phyloP scores from a whole-genome alignment of 2,113 vertebrate species.

The Myrmecophaga tridactyla region DNA sequence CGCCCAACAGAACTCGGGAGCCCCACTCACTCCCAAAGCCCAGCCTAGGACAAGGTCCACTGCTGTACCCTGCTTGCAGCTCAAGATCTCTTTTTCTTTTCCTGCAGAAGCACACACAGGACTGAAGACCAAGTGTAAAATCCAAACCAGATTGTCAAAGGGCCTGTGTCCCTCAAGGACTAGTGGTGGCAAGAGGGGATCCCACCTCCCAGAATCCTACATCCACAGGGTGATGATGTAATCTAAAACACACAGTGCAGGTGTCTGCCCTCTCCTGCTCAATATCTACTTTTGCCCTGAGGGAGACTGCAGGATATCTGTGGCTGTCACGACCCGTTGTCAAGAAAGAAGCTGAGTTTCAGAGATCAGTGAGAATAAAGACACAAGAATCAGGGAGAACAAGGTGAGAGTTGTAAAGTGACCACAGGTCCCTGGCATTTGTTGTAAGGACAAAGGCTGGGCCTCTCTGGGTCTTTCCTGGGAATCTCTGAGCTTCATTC shows the following conservation, averaged over 20 bases:
- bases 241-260: background rate
- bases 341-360: background rate
- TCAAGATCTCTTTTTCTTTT: background rate
- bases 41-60: constrained; percentile 21
- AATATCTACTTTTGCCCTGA: background rate
- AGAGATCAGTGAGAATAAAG: background rate
- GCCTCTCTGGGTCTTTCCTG: background rate
- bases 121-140: background rate
- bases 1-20: background rate
- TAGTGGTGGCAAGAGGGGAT: background rate
- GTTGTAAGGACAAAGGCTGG: background rate
- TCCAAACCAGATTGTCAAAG: background rate
- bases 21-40: background rate
- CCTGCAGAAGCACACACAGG: background rate
- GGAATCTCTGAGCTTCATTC: background rate
- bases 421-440: background rate
- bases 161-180: background rate
- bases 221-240: background rate
- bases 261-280: background rate
- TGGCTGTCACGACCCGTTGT: background rate
- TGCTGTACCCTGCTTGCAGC: background rate
- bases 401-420: background rate
- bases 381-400: background rate
- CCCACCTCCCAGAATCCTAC: background rate
- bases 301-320: background rate